Conservation (phyloP, 2,113 vertebrate genomes). For the Menidia beryllina region DNA sequence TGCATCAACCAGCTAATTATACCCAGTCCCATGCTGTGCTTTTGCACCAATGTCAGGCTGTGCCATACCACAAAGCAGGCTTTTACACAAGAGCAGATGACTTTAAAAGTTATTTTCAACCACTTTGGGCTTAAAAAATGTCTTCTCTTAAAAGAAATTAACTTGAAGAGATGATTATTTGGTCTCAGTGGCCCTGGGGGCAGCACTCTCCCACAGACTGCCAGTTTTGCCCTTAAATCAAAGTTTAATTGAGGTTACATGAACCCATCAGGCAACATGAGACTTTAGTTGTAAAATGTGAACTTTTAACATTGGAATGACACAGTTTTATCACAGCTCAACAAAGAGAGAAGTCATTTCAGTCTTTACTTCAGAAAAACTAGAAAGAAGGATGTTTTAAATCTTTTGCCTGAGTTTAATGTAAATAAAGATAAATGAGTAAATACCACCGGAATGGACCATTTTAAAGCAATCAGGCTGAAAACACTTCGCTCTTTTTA, state of each 20-base stretch:
- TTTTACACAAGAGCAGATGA: neutral
- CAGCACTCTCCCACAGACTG: conserved; percentile 22
- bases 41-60: conserved; percentile 9
- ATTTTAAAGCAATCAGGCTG: neutral
- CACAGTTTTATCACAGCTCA: neutral
- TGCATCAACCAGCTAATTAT: conserved; percentile 51
- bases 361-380: neutral
- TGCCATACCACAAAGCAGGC: neutral
- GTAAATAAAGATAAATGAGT: too few relatives aligned
- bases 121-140: conserved; percentile 19
- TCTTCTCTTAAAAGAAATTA: neutral
- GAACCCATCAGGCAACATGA: conserved; percentile 9
- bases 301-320: neutral
- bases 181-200: conserved; percentile 28
- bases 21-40: conserved; percentile 12
- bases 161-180: conserved; percentile 1
- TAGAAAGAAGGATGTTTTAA: too few relatives aligned
- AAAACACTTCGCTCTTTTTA: neutral
- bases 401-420: too few relatives aligned
- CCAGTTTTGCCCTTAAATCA: conserved; percentile 15
- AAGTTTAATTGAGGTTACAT: conserved; percentile 48
- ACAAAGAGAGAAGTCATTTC: neutral
- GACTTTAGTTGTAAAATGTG: neutral
- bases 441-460: too few relatives aligned
- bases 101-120: conserved; percentile 23